Conservation (phyloP, 2,113 vertebrate species). For the Rhinolophus ferrumequinum region DNA sequence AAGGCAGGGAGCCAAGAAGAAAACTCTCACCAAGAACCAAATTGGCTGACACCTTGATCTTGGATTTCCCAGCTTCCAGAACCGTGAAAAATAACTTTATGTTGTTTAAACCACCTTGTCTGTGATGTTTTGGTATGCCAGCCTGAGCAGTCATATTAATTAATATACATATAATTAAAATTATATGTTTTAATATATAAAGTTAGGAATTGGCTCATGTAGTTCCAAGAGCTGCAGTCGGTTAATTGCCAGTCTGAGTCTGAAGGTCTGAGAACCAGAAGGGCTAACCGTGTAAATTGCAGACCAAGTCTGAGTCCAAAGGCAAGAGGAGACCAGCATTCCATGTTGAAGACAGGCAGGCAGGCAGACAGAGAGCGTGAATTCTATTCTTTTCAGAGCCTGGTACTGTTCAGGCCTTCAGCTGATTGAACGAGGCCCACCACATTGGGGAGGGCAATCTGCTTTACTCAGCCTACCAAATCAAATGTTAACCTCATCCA, state of each 20-base stretch:
- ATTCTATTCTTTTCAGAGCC: background rate
- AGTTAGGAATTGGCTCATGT: background rate
- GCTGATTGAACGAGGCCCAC: background rate
- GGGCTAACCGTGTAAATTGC: background rate
- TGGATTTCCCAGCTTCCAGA: background rate
- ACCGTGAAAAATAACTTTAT: background rate
- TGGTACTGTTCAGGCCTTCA: background rate
- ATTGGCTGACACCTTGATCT: background rate
- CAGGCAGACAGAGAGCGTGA: background rate
- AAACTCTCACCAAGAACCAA: background rate
- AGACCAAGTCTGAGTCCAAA: background rate
- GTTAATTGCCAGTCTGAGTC: background rate
- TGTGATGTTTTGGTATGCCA: background rate
- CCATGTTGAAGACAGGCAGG: background rate
- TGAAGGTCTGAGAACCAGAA: background rate
- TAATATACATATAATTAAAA: background rate
- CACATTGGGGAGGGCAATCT: background rate
- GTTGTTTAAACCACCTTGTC: background rate
- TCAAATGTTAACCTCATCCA: background rate
- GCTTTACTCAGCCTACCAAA: background rate
- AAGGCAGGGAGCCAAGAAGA: background rate
- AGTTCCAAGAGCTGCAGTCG: background rate
- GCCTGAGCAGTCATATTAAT: background rate
- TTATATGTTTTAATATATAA: background rate
- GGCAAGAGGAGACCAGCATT: background rate